These are phyloP conservation scores for Microtus oregoni DNA, from an alignment of 2,113 vertebrate genomes.

Conservation along the genomic window DNA sequence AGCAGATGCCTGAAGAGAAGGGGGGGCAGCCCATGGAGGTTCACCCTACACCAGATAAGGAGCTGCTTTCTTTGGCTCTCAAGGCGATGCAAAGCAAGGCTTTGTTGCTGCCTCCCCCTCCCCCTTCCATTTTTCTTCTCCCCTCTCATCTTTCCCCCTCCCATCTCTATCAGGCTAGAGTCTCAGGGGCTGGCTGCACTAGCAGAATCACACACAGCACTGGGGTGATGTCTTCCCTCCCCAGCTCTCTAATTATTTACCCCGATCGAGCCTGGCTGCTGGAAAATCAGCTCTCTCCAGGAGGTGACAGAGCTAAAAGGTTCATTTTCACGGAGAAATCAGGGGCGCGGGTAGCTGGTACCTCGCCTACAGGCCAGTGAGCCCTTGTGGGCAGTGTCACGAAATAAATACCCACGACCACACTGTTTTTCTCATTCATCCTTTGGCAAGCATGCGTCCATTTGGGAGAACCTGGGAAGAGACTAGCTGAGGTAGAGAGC, in stretches of 20 bases:
- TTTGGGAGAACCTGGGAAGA: constrained; percentile 51
- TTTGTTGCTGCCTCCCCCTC: constrained; percentile 81
- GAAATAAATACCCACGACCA: constrained; percentile 78
- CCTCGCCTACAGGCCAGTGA: constrained; percentile 66
- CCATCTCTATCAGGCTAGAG: constrained; percentile 79
- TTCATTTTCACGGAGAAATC: constrained; percentile 87
- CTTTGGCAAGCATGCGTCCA: constrained; percentile 62
- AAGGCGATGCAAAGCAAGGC: constrained; percentile 84
- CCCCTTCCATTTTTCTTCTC: neutral
- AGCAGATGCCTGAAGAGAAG: neutral
- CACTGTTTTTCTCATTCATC: constrained; percentile 57
- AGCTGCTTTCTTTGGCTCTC: constrained; percentile 76
- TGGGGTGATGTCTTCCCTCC: constrained; percentile 84
- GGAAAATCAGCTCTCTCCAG: constrained; percentile 91
- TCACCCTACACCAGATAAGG: constrained; percentile 75
- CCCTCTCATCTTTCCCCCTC: neutral
- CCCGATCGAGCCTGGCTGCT: constrained; percentile 90
- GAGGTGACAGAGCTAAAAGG: constrained; percentile 90
- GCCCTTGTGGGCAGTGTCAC: constrained; percentile 80
- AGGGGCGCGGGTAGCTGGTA: constrained; percentile 85
- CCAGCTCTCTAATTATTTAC: constrained; percentile 89
- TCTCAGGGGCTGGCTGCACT: constrained; percentile 82
- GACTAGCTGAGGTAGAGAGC: neutral
- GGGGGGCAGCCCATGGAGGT: neutral
- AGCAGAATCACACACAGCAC: constrained; percentile 84